Evolutionary conservation across 2,888 invertebrate species (phyloP).

Genomic region (Petrolisthes manimaculis): DNA sequence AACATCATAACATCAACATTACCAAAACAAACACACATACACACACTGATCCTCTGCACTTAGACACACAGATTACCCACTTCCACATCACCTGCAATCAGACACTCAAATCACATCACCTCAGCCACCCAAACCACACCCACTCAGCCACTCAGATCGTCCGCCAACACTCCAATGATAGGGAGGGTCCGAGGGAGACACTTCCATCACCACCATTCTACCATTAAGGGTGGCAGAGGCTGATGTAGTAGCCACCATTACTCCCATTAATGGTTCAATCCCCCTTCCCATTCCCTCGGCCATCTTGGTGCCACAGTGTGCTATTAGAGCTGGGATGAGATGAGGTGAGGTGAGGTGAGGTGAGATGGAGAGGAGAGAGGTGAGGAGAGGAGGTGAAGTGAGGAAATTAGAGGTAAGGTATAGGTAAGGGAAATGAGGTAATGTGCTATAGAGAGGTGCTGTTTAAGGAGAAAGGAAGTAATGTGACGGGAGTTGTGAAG

Average conservation of each 20-base stretch:
- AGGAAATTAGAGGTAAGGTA: background rate
- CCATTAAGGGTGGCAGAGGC: background rate
- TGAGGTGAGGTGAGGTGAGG: background rate
- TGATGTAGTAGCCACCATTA: background rate
- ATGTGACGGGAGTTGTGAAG: background rate
- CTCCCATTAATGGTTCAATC: constrained; percentile 13
- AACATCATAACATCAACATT: background rate
- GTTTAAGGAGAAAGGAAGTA: background rate
- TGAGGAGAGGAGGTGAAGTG: background rate
- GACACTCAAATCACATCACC: too few species aligned
- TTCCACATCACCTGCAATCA: too few species aligned
- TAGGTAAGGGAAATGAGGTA: background rate
- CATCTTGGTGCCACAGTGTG: background rate
- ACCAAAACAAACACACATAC: background rate
- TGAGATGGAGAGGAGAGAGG: background rate
- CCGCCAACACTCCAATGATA: too few species aligned
- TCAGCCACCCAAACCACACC: background rate
- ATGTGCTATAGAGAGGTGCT: background rate
- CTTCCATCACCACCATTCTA: background rate
- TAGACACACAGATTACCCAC: background rate
- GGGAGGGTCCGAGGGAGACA: background rate
- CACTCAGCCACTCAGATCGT: background rate
- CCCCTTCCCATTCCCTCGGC: constrained; percentile 8
- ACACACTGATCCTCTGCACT: too few species aligned
- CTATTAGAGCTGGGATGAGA: background rate